These are phyloP conservation scores for Alectura lathami DNA, from an alignment of 2,113 vertebrate species.

Conservation along the genomic window DNA sequence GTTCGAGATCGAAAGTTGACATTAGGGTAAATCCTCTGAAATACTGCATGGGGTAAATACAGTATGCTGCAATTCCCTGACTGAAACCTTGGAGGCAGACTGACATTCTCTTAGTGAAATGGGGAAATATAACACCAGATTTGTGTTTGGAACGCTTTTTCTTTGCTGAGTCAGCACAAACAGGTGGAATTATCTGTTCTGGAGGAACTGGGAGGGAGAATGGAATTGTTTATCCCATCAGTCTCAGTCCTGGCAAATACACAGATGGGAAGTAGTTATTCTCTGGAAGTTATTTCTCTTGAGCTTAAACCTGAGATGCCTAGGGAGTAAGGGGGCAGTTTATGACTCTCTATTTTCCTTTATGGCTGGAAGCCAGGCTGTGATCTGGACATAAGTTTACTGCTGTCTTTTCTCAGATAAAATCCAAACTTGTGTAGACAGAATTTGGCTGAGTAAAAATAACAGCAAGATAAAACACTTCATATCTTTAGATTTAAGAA, in stretches of 20 bases:
- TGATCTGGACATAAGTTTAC: not conserved
- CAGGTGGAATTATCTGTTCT: not conserved
- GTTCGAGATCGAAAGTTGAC: not conserved
- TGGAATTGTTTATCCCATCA: not conserved
- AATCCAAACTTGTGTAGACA: not conserved
- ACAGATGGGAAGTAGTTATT: constrained; percentile 3
- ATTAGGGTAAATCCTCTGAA: not conserved
- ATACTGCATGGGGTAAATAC: not conserved
- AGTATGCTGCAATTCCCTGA: not conserved
- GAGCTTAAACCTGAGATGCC: constrained; percentile 17
- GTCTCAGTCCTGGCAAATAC: not conserved
- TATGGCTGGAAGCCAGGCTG: constrained; percentile 17
- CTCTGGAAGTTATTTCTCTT: constrained; percentile 33
- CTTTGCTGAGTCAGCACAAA: not conserved
- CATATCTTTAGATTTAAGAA: not conserved
- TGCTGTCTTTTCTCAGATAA: not conserved
- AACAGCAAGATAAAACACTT: not conserved
- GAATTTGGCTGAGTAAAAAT: not conserved
- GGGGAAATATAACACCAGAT: not conserved
- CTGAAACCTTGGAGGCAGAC: not conserved
- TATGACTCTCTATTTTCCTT: constrained; percentile 14
- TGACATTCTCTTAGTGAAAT: not conserved
- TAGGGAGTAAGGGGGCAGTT: not conserved
- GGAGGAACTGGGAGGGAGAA: not conserved
- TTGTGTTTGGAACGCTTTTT: not conserved